Percentiles rank a stretch among this genome's conserved stretches.
These are phyloP conservation scores for Sebastes jordani DNA, from an alignment of 2,797 vertebrate genomes.

Conservation along the genomic window DNA sequence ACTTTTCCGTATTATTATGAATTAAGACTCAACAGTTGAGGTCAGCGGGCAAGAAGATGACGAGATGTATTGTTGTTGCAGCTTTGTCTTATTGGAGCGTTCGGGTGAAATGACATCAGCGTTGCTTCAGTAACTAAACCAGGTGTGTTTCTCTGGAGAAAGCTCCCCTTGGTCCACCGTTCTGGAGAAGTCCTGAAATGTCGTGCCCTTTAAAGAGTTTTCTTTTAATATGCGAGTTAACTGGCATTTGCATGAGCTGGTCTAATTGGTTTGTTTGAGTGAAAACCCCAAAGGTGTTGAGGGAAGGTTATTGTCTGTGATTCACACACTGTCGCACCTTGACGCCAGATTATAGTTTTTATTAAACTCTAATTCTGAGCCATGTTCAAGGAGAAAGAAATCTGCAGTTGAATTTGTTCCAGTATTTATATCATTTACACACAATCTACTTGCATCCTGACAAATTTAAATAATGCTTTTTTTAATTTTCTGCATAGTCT, in stretches of 20 bases:
- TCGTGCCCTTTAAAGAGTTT: conserved; percentile 63
- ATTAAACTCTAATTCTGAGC: not conserved
- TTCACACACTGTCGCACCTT: conserved; percentile 10
- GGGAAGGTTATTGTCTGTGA: conserved; percentile 33
- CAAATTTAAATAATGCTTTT: not conserved
- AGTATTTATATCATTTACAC: not conserved
- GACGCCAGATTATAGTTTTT: conserved; percentile 16
- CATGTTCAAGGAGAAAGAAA: not conserved
- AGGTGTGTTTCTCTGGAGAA: conserved; percentile 6
- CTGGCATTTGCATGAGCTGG: conserved; percentile 39
- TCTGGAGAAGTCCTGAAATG: conserved; percentile 51
- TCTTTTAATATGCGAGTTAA: conserved; percentile 27
- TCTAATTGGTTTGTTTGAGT: conserved; percentile 45
- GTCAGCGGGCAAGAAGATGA: not conserved
- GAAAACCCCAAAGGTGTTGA: conserved; percentile 28
- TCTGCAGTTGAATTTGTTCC: not conserved
- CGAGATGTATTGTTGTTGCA: not conserved
- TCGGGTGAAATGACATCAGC: not conserved
- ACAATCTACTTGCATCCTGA: not conserved
- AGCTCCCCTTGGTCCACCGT: not conserved
- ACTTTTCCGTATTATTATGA: conserved; percentile 20
- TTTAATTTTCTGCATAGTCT: not conserved
- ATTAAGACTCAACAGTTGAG: conserved; percentile 18
- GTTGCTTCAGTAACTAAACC: not conserved
- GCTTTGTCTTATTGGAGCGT: not conserved